Evolutionary conservation across 2,797 vertebrate species (phyloP), one percentile per base, ranked within the genome.

Genomic region (Alectoris magna): DNA sequence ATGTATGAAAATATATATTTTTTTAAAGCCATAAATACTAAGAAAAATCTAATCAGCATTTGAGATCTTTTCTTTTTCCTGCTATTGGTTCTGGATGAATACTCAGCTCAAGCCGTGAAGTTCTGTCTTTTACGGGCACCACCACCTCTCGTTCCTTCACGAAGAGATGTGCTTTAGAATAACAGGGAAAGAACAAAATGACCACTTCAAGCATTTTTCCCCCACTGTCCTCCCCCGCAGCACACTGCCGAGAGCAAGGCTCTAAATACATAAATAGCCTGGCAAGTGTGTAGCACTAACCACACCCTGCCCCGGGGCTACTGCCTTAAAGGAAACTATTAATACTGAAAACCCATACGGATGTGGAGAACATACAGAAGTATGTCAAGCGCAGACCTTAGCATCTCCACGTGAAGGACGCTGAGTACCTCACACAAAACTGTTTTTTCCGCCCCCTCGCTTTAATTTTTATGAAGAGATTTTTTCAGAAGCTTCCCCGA

Each of bases 301-400:
- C 69, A 80, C 78, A 91, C 79, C 84, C 43, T 36, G 92, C 8
- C 41, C 66, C 67, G 83, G 56, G 69, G 78, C 69, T 77, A 83
- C 75, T 69, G 69, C 36, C 84, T 93, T 77, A 91, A 90, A 93
- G 72, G 77, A 90, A 91, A 71, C 53, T 36, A 56, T 53, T 90
- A 84, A 82, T 41, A 88, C 77, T 75, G 34, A 73, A 73, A 91
- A 87, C 17, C 1, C 0, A 29, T 43, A 66, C 49, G 21, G 72
- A 87, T 7, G 12, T 36, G 38, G 29, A 71, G 21, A 94, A 87
- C 1, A 6, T 1, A 4, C 10, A 78, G 90, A 62, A 39, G n/a
- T 51, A 43, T 74, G 68, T 41, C 39, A 41, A 41, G 39, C 13
- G 39, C 17, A 38, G 80, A 69, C 55, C 91, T 93, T 58, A 82